Evolutionary conservation across 2,113 vertebrate genomes (phyloP).

Genomic region (Strix uralensis): DNA sequence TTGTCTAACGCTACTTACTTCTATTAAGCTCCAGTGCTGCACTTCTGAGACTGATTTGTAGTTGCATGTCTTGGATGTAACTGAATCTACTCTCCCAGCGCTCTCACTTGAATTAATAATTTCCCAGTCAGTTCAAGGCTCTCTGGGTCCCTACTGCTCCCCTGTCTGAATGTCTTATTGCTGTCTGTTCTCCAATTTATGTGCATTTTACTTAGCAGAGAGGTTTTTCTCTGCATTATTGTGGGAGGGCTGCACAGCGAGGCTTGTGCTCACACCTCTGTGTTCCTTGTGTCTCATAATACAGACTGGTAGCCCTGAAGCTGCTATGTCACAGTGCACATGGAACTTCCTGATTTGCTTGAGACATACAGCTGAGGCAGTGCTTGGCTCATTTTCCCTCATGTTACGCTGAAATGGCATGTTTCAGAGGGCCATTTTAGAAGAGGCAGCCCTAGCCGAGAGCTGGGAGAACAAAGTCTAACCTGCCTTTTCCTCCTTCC

Average conservation of each 20-base stretch:
- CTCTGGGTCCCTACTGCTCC: neutral
- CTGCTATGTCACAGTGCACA: fast-evolving
- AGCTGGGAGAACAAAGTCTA: neutral
- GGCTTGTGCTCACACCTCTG: neutral
- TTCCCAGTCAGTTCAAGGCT: neutral
- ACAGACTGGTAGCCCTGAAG: neutral
- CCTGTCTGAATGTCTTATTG: neutral
- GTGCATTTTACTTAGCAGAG: neutral
- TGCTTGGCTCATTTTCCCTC: neutral
- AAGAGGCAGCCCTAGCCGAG: neutral
- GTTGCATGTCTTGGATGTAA: neutral
- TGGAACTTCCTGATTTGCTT: neutral
- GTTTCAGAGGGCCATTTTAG: neutral
- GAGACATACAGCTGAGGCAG: neutral
- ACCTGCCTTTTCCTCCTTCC: neutral
- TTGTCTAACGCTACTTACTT: neutral
- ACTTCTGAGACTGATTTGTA: neutral
- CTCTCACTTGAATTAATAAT: neutral
- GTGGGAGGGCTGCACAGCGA: neutral
- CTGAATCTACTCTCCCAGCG: neutral
- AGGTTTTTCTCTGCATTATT: neutral
- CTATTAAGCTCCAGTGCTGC: neutral
- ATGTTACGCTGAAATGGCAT: neutral
- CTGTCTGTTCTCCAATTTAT: neutral
- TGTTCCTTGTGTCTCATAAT: fast-evolving